phyloP scores from a whole-genome alignment of 2,113 vertebrate genomes.

The Syrrhaptes paradoxus region DNA sequence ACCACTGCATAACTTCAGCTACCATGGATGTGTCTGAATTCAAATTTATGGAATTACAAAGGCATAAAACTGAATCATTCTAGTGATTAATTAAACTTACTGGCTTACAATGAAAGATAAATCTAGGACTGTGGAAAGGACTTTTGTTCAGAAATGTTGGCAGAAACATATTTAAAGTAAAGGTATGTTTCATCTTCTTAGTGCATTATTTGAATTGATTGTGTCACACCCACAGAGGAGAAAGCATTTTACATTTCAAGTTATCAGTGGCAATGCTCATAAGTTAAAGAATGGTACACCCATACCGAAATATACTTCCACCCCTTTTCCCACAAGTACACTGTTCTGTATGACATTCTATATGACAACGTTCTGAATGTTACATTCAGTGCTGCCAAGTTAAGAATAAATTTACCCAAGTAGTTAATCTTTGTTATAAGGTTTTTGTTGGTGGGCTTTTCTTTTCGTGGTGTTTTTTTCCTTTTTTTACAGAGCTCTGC shows the following conservation, averaged over 20 bases:
- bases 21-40: not conserved
- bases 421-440: conserved; percentile 1
- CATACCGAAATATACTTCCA: not conserved
- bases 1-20: not conserved
- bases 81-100: conserved; percentile 1
- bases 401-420: conserved; percentile 11
- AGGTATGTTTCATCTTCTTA: not conserved
- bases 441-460: not conserved
- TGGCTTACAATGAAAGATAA: not conserved
- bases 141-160: not conserved
- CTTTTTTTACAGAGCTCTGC: not conserved
- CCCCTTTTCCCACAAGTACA: not conserved
- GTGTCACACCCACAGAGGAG: not conserved
- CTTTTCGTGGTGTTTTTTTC: not conserved
- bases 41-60: not conserved
- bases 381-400: not conserved
- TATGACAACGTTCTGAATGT: not conserved
- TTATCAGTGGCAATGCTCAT: not conserved
- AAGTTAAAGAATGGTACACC: not conserved
- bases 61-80: not conserved
- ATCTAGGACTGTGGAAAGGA: not conserved
- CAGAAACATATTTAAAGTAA: not conserved
- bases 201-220: not conserved
- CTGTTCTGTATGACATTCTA: not conserved
- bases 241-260: not conserved